Evolutionary conservation across 2,113 vertebrate genomes (phyloP), one percentile per base, ranked within the genome.

Genomic region (Tonatia bakeri): DNA sequence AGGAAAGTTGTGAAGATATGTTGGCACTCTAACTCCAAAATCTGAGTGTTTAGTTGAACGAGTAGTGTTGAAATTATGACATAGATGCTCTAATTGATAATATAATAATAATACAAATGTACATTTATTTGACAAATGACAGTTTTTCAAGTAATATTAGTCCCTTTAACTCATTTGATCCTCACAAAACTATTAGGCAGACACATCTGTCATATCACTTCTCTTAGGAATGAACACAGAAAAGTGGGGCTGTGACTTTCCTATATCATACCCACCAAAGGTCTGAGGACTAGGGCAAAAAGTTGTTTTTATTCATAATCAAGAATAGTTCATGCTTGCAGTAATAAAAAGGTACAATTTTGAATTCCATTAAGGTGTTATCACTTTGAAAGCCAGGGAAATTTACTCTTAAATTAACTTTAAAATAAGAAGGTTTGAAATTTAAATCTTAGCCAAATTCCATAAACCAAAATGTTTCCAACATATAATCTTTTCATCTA

Each of bases 381-480:
- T 69, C 43, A 91, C 4, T 79, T 87, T 95, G 61, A 95, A 92
- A 87, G 26, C 24, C 5, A 90, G 50, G 70, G 20, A 92, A 76
- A 54, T 76, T 14, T 72, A 67, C 31, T 90, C 96, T 94, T 69
- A 96, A 93, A 87, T 43, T 4, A 82, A 87, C 8, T 7, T 90
- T 82, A n/a, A 86, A 65, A 79, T 85, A 61, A 90, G 31, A 80
- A 86, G 59, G 3, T 47, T 92, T 87, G 81, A 87, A 73, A 56
- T 92, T 94, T 15, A 75, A 97, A 87, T 89, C 24, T 87, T 95
- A 94, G 38, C 4, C 40, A 83, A 94, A 85, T 17, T 31, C 28
- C 38, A 45, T 69, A 94, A 94, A 92, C 3, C 20, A 73, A 95
- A 95, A 94, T 47, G 19, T 59, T 77, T 83, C 47, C 36, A 94